Base-by-base conservation (phyloP, 2,888 invertebrate genomes). In the Nudaria mundana region DNA sequence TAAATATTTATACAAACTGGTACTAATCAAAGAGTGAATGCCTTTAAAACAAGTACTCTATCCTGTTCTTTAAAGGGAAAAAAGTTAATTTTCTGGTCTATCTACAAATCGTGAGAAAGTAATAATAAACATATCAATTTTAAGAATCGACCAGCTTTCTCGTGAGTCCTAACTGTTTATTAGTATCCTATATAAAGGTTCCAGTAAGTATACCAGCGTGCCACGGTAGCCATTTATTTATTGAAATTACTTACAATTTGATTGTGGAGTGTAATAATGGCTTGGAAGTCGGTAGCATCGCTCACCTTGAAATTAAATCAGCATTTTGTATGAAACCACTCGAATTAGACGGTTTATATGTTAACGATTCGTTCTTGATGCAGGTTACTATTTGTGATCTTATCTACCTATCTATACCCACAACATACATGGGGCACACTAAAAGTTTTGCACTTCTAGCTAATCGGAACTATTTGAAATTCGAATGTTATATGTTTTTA, bases 41-140 rank as follows among this genome's bases (percentile, higher is more conserved):
- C 26, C 37, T 37, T 40, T 37, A 40, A 52, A 56, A 41, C 37
- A 37, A 57, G 37, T 30, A 31, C 23, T 26, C 40, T 32, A 50
- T 36, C 26, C 28, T 35, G 35, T 23, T 39, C 39, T 36, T 39
- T 40, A 50, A 54, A 28, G n/a, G n/a, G 34, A 57, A 58, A 52
- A 54, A 16, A 16, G 11, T 22, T 15, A 14, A 31, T 20, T 12
- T 22, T 23, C 39, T 57, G 14, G 42, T 46, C 55, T 61, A 59
- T 58, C 44, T 39, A 5, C 28, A 58, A 75, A 79, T 86, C 87
- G 87, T 88, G 87, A 87, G 87, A 87, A 83, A 86, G 86, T 84
- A 77, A 77, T 80, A 78, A 80, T 86, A 86, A 83, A 86, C 83
- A 86, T 85, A 86, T 87, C 86, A 84, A 88, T 87, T 86, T 85